Evolutionary conservation across 2,797 vertebrate genomes (phyloP), one percentile per base, ranked within the genome.

Genomic region (Phalloptychus januarius): DNA sequence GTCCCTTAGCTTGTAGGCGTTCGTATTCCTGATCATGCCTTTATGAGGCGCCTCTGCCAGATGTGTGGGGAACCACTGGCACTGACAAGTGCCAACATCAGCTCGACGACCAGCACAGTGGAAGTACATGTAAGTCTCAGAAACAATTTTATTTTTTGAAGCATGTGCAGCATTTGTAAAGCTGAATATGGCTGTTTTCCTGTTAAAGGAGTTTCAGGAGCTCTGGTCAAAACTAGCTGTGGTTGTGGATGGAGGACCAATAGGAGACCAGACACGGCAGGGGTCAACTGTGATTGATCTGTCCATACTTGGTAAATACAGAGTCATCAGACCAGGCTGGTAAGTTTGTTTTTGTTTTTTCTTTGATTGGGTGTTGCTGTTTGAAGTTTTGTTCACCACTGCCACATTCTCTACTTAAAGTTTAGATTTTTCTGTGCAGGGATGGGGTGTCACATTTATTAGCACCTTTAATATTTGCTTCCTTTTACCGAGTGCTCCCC

Each of bases 241-340:
- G 76, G 94, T 99, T 72, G 93, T 99, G 33, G 97, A 99, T 7
- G 97, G 96, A 1, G 98, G 98, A 8, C 96, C 96, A 1, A 94
- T 97, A 82, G 97, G 96, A 75, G 96, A 96, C 33, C 90, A 95
- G 83, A 97, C 95, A 86, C 97, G 98, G 11, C 89, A 98, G 4
- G 98, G 98, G 0, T 99, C 98, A 1, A 99, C 98, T 0, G 98
- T 99, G 74, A 93, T 99, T 6, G 95, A 99, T 78, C 93, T 99
- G 0, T 98, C 98, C 1, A 93, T 96, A 0, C 85, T 94, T 0
- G 96, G 96, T 63, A 97, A 94, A 80, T 99, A 97, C 90, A 92
- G 81, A 50, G 88, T 99, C 87, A 97, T 99, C 79, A 94, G 98
- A 82, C 93, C 97, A 15, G 98, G 98, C 85, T 99, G 98, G 98